phyloP scores from a whole-genome alignment of 2,113 vertebrate genomes.

The Etheostoma cragini region DNA sequence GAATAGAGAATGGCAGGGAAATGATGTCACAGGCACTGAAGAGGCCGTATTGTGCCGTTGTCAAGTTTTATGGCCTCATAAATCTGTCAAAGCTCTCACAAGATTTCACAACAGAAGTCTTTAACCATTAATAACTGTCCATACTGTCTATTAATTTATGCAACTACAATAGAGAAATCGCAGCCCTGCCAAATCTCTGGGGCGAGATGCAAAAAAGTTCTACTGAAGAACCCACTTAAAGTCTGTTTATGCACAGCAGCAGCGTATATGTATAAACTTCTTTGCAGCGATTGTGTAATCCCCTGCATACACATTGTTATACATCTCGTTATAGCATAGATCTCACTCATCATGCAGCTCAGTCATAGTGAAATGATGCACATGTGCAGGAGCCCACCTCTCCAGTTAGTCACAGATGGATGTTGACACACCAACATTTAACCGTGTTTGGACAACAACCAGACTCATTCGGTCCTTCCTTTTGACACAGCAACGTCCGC shows the following conservation, averaged over 20 bases:
- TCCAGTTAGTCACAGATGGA: slow-evolving; percentile 6
- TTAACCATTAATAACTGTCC: slow-evolving; percentile 38
- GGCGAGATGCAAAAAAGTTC: slow-evolving; percentile 1
- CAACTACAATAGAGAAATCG: background rate
- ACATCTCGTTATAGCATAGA: slow-evolving; percentile 40
- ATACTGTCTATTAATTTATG: slow-evolving; percentile 28
- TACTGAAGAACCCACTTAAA: background rate
- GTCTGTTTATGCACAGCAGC: slow-evolving; percentile 15
- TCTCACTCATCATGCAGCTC: slow-evolving; percentile 25
- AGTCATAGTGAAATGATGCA: slow-evolving; percentile 37
- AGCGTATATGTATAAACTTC: slow-evolving; percentile 20
- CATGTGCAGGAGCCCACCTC: background rate
- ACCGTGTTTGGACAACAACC: slow-evolving; percentile 24
- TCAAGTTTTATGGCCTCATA: slow-evolving; percentile 51
- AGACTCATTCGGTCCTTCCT: slow-evolving; percentile 35
- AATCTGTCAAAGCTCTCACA: slow-evolving; percentile 43
- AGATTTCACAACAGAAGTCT: slow-evolving; percentile 28
- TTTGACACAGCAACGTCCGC: background rate
- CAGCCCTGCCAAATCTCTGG: background rate
- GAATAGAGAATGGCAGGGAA: slow-evolving; percentile 32
- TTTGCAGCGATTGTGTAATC: slow-evolving; percentile 30
- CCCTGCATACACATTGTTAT: slow-evolving; percentile 19
- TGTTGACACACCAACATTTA: slow-evolving; percentile 19
- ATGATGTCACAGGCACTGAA: slow-evolving; percentile 43
- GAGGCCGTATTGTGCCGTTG: slow-evolving; percentile 35